Evolutionary conservation across 2,888 invertebrate species (phyloP), one percentile per base, ranked within the genome.

Genomic region (Chalcosyrphus nemorum): DNA sequence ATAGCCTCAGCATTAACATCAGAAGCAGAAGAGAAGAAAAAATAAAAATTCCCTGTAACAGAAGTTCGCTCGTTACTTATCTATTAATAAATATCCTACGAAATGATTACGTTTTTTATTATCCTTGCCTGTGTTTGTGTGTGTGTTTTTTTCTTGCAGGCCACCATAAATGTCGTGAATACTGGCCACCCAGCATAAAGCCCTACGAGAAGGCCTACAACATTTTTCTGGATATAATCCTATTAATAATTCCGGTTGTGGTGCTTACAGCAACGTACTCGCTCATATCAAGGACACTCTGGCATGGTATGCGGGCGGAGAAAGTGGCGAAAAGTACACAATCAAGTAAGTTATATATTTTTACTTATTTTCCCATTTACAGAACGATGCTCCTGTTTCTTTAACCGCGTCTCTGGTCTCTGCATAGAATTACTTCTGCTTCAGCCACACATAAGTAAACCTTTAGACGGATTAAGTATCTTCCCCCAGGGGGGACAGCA

Each of bases 181-280:
- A 91, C 71, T 94, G 93, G 93, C 92, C 92, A 17, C 90, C 91
- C 63, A 87, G 90, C 52, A 90, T 91, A 41, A 91, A 92, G 29
- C 65, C 71, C 41, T 88, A 88, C 77, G 96, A 96, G 45, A 92
- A 92, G 87, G 92, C 92, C 1, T 94, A 93, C 91, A 94, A 93
- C 86, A 90, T 94, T 56, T 92, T 93, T 76, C 90, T 95, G 87
- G 94, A 94, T 86, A 91, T 93, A 4, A 91, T 94, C 45, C 92
- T 95, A 9, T 92, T 95, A 38, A 92, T 95, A 4, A 90, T 95
- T 74, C 95, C 95, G 0, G 90, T 95, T 15, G 87, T 94, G 35
- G 92, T 94, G 45, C 93, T 95, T 92, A 92, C 92, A 21, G 91
- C 93, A 47, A 93, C 94, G 4, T 94, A 94, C 87, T 92, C 92